Percentiles rank a stretch among this genome's conserved stretches.
Conservation (phyloP, 2,888 invertebrate species). For the Aspidiotus destructor region DNA sequence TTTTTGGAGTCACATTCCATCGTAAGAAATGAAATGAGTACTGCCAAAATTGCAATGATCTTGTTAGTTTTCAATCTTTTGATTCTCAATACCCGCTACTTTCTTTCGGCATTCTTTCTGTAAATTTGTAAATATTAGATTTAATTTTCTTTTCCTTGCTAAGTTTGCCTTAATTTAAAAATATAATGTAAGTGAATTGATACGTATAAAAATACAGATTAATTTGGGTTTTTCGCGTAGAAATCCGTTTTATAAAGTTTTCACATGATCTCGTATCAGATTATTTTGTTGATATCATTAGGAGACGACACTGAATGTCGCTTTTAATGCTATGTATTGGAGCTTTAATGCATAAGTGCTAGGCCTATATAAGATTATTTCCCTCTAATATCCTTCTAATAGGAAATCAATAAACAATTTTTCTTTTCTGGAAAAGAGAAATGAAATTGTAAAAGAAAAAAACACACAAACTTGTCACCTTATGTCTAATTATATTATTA, state of each 20-base stretch:
- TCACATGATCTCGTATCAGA: conserved; percentile 30
- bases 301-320: neutral
- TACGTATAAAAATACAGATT: neutral
- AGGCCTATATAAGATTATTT: too few relatives aligned
- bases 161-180: conserved; percentile 10
- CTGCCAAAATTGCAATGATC: conserved; percentile 17
- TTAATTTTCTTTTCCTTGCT: conserved; percentile 17
- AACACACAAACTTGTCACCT: too few relatives aligned
- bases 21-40: neutral
- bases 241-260: conserved; percentile 30
- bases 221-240: conserved; percentile 18
- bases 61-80: conserved; percentile 5
- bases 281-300: conserved; percentile 13
- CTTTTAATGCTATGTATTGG: too few relatives aligned
- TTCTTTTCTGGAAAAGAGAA: too few relatives aligned
- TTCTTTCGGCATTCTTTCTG: conserved; percentile 5
- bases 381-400: too few relatives aligned
- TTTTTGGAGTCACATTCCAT: too few relatives aligned
- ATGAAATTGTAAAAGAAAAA: too few relatives aligned
- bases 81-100: neutral
- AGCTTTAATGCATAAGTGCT: too few relatives aligned
- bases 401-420: too few relatives aligned
- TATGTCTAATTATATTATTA: too few relatives aligned
- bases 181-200: conserved; percentile 22
- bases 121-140: conserved; percentile 16